Evolutionary conservation across 2,888 invertebrate genomes (phyloP).

Genomic region (Aspidiotus rigidus): DNA sequence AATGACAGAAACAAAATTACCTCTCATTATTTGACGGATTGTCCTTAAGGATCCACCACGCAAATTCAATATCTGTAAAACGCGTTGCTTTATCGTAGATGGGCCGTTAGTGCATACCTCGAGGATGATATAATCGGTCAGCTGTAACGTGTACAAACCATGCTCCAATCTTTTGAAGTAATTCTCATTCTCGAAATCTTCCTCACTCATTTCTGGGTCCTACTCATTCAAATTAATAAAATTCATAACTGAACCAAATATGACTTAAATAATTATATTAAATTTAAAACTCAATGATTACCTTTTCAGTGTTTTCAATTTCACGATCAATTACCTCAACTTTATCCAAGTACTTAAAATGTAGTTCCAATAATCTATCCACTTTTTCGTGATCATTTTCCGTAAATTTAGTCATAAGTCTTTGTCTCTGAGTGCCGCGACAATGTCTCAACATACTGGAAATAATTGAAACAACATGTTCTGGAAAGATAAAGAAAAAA

Average conservation of each 20-base stretch:
- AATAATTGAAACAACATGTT: slow-evolving; percentile 88
- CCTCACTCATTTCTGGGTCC: slow-evolving; percentile 47
- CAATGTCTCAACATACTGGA: slow-evolving; percentile 89
- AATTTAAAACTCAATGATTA: slow-evolving; percentile 19
- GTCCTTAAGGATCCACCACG: slow-evolving; percentile 85
- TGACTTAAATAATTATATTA: slow-evolving; percentile 20
- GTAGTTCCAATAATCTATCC: slow-evolving; percentile 87
- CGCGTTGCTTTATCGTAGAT: slow-evolving; percentile 67
- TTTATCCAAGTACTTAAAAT: slow-evolving; percentile 92
- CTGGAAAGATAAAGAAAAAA: slow-evolving; percentile 44
- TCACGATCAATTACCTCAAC: slow-evolving; percentile 69
- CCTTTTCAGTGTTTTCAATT: slow-evolving; percentile 32
- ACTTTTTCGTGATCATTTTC: slow-evolving; percentile 99
- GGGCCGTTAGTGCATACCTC: slow-evolving; percentile 69
- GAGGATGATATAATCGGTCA: slow-evolving; percentile 80
- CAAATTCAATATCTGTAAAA: slow-evolving; percentile 77
- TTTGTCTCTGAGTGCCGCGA: slow-evolving; percentile 76
- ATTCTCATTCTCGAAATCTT: slow-evolving; percentile 71
- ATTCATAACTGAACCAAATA: slow-evolving; percentile 40
- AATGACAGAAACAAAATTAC: slow-evolving; percentile 44
- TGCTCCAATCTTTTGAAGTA: slow-evolving; percentile 83
- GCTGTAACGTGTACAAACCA: slow-evolving; percentile 91
- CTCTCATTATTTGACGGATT: slow-evolving; percentile 86
- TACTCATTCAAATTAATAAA: not conserved
- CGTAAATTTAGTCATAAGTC: slow-evolving; percentile 87